These are phyloP conservation scores for Papilio aristodemus DNA, from an alignment of 1,140 invertebrate genomes.

Conservation along the genomic window DNA sequence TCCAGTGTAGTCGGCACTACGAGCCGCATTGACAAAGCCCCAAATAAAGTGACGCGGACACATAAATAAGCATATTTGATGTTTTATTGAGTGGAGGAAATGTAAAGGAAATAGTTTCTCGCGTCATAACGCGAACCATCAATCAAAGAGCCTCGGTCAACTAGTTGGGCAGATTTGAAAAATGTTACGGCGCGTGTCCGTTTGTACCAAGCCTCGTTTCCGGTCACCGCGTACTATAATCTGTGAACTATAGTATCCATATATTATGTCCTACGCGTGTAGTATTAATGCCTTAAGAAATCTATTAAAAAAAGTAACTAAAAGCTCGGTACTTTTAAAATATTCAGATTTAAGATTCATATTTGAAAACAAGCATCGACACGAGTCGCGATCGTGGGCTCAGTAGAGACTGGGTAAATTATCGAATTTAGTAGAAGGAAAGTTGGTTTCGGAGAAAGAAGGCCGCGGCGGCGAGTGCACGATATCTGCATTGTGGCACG, in stretches of 20 bases:
- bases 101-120: slow-evolving; percentile 77
- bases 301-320: no score
- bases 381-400: not conserved
- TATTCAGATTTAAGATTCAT: not conserved
- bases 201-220: slow-evolving; percentile 22
- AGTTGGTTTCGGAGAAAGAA: slow-evolving; percentile 33
- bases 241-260: not conserved
- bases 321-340: not conserved
- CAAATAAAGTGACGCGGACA: slow-evolving; percentile 73
- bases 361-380: not conserved
- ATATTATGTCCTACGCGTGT: not conserved
- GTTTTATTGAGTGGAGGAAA: slow-evolving; percentile 79
- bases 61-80: slow-evolving; percentile 78
- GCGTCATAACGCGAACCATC: slow-evolving; percentile 75
- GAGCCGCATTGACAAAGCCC: slow-evolving; percentile 73
- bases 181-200: slow-evolving; percentile 28
- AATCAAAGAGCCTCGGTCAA: slow-evolving; percentile 64
- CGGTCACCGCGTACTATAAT: not conserved
- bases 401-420: slow-evolving; percentile 19
- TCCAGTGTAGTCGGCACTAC: slow-evolving; percentile 70
- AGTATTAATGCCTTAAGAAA: no score
- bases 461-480: slow-evolving; percentile 50
- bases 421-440: slow-evolving; percentile 12
- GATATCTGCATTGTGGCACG: slow-evolving; percentile 76
- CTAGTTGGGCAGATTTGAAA: slow-evolving; percentile 47